Conservation (phyloP, 1,140 invertebrate species). For the Zaprionus gabonicus region DNA sequence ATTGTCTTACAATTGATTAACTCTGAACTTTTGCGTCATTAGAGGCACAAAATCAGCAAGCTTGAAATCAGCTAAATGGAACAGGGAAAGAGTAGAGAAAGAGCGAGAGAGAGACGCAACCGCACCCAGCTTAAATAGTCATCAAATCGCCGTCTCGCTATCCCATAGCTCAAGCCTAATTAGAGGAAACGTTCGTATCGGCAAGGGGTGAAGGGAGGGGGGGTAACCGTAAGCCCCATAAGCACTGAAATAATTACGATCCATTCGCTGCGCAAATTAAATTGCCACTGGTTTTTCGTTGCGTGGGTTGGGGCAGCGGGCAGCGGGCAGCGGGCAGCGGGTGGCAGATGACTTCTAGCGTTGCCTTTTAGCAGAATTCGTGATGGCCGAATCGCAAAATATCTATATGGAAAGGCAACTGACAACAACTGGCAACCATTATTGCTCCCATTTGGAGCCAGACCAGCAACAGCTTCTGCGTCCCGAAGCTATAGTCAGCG, state of each 20-base stretch:
- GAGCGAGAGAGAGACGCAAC: conserved; percentile 21
- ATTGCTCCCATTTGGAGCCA: conserved; percentile 52
- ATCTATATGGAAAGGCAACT: background rate
- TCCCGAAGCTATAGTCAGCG: conserved; percentile 6
- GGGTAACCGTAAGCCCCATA: conserved; percentile 26
- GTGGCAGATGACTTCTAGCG: conserved; percentile 32
- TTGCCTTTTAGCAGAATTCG: conserved; percentile 50
- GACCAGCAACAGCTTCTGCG: too few relatives aligned
- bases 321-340: background rate
- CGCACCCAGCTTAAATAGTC: conserved; percentile 34
- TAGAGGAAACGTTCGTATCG: conserved; percentile 52
- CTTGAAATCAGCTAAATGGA: conserved; percentile 2
- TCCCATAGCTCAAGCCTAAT: conserved; percentile 49
- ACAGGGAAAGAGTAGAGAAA: background rate
- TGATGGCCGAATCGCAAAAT: conserved; percentile 52
- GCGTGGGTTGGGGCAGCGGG: background rate
- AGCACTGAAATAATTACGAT: conserved; percentile 45
- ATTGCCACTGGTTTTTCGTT: conserved; percentile 70
- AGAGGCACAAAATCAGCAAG: conserved; percentile 18
- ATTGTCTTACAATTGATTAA: conserved; percentile 72
- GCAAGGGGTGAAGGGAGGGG: background rate
- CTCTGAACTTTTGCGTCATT: conserved; percentile 53
- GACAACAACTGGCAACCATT: conserved; percentile 42
- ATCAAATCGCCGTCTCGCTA: conserved; percentile 1
- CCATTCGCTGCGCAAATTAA: conserved; percentile 58